phyloP scores from a whole-genome alignment of 2,113 vertebrate species.

The Nesospiza acunhae region DNA sequence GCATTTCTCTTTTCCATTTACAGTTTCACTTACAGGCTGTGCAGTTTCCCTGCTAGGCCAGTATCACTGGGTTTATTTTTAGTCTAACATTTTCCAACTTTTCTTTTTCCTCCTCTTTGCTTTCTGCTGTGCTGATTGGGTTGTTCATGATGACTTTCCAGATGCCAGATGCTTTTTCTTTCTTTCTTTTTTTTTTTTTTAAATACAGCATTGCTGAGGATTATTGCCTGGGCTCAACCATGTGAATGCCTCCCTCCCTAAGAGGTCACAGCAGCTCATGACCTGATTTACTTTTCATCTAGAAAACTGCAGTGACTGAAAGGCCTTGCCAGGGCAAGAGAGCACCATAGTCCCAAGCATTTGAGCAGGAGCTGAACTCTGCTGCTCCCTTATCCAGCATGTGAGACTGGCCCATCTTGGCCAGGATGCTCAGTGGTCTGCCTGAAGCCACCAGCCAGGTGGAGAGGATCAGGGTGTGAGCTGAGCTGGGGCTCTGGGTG shows the following conservation, averaged over 20 bases:
- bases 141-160: slow-evolving; percentile 8
- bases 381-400: neutral
- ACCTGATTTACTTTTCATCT: slow-evolving; percentile 39
- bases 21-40: slow-evolving; percentile 12
- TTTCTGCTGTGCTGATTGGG: neutral
- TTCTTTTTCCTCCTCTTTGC: neutral
- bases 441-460: neutral
- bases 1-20: slow-evolving; percentile 28
- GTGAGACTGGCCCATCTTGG: neutral
- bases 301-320: neutral
- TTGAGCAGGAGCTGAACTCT: neutral
- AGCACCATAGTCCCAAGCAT: neutral
- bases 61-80: slow-evolving; percentile 51
- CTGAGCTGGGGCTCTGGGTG: neutral
- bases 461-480: neutral
- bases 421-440: neutral
- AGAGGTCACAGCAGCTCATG: slow-evolving; percentile 17
- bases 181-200: neutral
- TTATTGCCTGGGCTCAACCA: slow-evolving; percentile 16
- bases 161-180: neutral
- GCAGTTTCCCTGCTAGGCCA: slow-evolving; percentile 3
- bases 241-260: neutral
- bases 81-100: slow-evolving; percentile 41
- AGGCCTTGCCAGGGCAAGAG: neutral
- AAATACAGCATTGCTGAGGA: neutral